Conservation (phyloP, 2,113 vertebrate species). For the Dendrocopos noguchii region DNA sequence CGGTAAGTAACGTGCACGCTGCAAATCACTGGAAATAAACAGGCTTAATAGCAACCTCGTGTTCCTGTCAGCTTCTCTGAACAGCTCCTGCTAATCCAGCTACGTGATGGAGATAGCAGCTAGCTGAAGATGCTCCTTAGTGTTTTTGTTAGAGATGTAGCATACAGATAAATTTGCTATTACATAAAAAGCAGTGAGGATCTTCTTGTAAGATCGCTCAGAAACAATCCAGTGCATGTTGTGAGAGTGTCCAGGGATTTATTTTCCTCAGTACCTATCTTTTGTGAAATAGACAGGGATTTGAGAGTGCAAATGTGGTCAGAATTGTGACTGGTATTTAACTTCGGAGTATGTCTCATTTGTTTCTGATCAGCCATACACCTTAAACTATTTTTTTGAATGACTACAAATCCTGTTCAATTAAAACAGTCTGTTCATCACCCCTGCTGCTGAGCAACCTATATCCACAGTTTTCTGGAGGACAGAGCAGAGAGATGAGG, state of each 20-base stretch:
- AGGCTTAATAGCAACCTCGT: accelerated
- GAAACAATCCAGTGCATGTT: neutral
- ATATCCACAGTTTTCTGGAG: neutral
- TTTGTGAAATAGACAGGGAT: too few relatives aligned
- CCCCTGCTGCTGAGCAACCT: neutral
- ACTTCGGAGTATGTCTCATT: neutral
- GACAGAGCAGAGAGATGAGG: neutral
- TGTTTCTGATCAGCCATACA: neutral
- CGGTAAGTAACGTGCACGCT: accelerated
- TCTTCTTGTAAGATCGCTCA: neutral
- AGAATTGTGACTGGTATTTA: neutral
- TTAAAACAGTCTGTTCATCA: neutral
- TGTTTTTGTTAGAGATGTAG: neutral
- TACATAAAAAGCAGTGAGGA: neutral
- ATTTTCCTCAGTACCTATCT: neutral
- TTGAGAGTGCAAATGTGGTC: neutral
- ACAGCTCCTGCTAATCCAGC: neutral
- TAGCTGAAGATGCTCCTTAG: neutral
- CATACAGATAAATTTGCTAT: neutral
- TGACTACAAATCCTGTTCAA: neutral
- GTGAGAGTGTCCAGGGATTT: neutral
- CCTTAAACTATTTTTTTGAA: neutral
- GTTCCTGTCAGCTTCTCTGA: neutral
- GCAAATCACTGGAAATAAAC: neutral
- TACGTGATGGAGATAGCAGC: neutral